These are phyloP conservation scores for Apodemia mormo DNA, from an alignment of 2,888 invertebrate genomes.

Conservation along the genomic window DNA sequence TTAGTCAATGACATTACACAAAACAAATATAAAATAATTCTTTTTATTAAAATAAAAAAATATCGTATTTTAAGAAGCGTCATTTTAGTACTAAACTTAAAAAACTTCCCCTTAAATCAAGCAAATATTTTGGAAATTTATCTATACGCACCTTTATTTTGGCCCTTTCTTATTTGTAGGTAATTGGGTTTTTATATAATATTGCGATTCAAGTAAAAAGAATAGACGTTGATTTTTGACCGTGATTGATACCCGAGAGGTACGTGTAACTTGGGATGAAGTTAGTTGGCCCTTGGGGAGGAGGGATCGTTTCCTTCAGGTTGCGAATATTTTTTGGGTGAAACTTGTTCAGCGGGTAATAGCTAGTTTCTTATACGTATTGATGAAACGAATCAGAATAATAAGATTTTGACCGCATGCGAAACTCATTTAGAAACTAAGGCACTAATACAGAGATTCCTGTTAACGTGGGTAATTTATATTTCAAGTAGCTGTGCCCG, in stretches of 20 bases:
- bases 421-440: neutral
- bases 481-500: too few species aligned
- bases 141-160: too few species aligned
- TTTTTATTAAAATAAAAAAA: too few species aligned
- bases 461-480: too few species aligned
- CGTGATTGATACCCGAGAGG: slow-evolving; percentile 8
- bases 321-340: slow-evolving; percentile 2
- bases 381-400: neutral
- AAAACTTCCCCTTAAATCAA: too few species aligned
- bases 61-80: too few species aligned
- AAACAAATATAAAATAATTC: too few species aligned
- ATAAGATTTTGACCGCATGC: neutral
- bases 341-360: slow-evolving; percentile 1
- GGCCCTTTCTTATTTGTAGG: too few species aligned
- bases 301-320: neutral
- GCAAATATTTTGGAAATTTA: too few species aligned
- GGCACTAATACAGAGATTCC: neutral
- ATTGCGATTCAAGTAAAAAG: slow-evolving; percentile 6
- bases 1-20: too few species aligned
- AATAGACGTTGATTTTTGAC: slow-evolving; percentile 8
- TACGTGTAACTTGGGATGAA: neutral
- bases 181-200: neutral
- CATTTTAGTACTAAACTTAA: too few species aligned
- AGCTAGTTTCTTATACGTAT: slow-evolving; percentile 2
- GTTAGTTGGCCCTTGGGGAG: neutral